Evolutionary conservation across 1,140 invertebrate species (phyloP).

Genomic region (Drosophila simulans): DNA sequence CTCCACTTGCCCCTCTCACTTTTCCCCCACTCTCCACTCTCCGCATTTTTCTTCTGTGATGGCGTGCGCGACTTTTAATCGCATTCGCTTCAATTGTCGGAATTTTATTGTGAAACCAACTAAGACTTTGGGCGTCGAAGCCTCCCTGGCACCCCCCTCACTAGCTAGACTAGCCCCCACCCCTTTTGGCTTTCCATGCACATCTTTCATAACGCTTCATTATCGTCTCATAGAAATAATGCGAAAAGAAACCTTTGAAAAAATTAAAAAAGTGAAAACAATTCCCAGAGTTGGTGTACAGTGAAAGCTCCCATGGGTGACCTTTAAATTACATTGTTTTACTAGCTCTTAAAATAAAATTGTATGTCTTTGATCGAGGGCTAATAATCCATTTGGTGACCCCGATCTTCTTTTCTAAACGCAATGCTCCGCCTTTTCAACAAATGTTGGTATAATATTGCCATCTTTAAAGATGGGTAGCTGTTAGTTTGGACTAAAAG

Average conservation of each 20-base stretch:
- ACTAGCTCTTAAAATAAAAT: too few species aligned
- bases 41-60: slow-evolving; percentile 48
- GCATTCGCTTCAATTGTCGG: slow-evolving; percentile 80
- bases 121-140: slow-evolving; percentile 56
- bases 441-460: too few species aligned
- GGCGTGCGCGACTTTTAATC: slow-evolving; percentile 77
- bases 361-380: too few species aligned
- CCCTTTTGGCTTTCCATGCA: slow-evolving; percentile 12
- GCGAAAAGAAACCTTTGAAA: slow-evolving; percentile 40
- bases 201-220: slow-evolving; percentile 64
- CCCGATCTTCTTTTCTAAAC: neutral
- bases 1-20: slow-evolving; percentile 72
- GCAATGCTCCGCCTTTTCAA: neutral
- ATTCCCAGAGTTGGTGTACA: slow-evolving; percentile 45
- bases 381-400: too few species aligned
- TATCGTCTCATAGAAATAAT: slow-evolving; percentile 50
- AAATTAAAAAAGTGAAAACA: slow-evolving; percentile 65
- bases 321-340: neutral
- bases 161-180: neutral
- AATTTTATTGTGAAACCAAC: slow-evolving; percentile 79
- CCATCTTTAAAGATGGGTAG: too few species aligned
- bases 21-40: neutral
- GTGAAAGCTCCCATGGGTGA: slow-evolving; percentile 40
- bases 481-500: too few species aligned
- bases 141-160: slow-evolving; percentile 1